Evolutionary conservation across 1,140 invertebrate genomes (phyloP), one percentile per base, ranked within the genome.

Genomic region (Diachasma alloeum): DNA sequence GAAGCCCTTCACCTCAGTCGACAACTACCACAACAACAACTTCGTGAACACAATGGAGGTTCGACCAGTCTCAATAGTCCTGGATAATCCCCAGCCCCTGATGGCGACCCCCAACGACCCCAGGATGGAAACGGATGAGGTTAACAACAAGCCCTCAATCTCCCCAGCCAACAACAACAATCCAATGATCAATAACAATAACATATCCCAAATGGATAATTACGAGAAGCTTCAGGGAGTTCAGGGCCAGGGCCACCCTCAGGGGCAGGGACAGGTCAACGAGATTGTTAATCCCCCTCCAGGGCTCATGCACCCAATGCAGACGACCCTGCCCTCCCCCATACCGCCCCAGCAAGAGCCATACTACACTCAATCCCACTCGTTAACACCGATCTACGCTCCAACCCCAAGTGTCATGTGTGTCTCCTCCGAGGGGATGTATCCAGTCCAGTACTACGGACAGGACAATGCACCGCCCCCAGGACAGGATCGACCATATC

Each of bases 11-110:
- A 48, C 44, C 17, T 48, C 17, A 26, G 39, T 22, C 6, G 24
- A 63, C 24, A 37, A 44, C 9, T 53, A 72, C 17, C 63, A 17
- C 66, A 77, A 69, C 53, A 69, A 42, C n/a, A 69, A 59, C 8
- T 46, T 39, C 15, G 15, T 76, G 48, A 73, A 66, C 0, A 56
- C 66, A 9, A 31, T 76, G 13, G 77, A 79, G 19, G 73, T 72
- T 31, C 37, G 59, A 53, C 77, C 77, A 56, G 68, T 76, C 10
- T 44, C 74, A 22, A 63, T 79, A 19, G 22, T 76, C 15, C 31
- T 75, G 17, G 77, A 79, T 24, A 75, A 75, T 53, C 17, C 53
- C 36, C 48, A 26, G 19, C 24, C 73, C 48, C n/a, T 39, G 44
- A n/a, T 17, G 17, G 31, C 26, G 10, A 13, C 15, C 26, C 26